These are phyloP conservation scores for Melinopterus prodromus DNA, from an alignment of 2,888 invertebrate genomes.

Conservation along the genomic window DNA sequence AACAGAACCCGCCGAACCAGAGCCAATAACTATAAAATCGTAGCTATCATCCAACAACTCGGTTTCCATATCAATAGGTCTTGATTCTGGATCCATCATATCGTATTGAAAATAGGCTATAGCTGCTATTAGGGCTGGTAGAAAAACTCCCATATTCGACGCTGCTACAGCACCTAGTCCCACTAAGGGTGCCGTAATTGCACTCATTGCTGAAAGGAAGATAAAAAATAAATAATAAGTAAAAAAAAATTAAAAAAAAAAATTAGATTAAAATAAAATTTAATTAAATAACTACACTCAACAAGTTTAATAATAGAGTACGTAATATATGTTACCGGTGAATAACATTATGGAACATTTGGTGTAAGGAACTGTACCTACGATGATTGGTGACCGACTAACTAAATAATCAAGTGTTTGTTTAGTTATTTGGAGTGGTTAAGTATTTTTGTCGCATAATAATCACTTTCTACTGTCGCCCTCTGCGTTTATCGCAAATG, in stretches of 20 bases:
- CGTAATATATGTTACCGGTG: neutral
- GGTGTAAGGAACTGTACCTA: neutral
- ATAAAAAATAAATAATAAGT: constrained; percentile 15
- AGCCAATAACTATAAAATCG: constrained; percentile 87
- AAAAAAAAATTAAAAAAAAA: constrained; percentile 12
- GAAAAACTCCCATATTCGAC: constrained; percentile 79
- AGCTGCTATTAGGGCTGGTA: constrained; percentile 84
- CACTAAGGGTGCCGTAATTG: constrained; percentile 72
- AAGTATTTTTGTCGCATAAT: neutral
- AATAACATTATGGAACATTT: neutral
- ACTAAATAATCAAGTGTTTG: neutral
- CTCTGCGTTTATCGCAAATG: neutral
- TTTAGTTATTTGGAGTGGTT: neutral
- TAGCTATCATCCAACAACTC: constrained; percentile 73
- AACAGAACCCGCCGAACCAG: constrained; percentile 89
- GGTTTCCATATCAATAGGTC: constrained; percentile 75
- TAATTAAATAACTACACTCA: neutral
- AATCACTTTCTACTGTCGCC: neutral
- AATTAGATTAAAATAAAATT: constrained; percentile 16
- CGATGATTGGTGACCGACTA: neutral
- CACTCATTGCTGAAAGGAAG: constrained; percentile 64
- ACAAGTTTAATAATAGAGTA: neutral
- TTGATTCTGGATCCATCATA: constrained; percentile 82
- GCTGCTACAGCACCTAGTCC: constrained; percentile 74
- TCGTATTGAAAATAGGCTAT: constrained; percentile 89